Evolutionary conservation across 2,888 invertebrate genomes (phyloP).

Genomic region (Drosophila cognata): DNA sequence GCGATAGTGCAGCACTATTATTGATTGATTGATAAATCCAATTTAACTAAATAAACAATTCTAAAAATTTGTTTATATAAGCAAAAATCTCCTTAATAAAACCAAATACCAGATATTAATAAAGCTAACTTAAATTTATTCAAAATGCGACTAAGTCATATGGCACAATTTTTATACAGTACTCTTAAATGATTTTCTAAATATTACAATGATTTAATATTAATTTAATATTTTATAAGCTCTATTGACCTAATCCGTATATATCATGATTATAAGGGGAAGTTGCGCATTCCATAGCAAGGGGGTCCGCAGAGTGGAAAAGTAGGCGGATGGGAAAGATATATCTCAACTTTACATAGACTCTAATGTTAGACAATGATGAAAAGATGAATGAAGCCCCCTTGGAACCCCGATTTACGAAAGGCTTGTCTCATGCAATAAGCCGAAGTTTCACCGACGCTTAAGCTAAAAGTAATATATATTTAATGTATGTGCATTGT

Average conservation of each 20-base stretch:
- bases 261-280: neutral
- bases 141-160: neutral
- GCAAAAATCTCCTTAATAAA: neutral
- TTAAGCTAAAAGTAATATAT: neutral
- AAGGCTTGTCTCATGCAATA: neutral
- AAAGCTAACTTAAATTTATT: neutral
- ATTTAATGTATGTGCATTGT: neutral
- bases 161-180: neutral
- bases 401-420: neutral
- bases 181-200: neutral
- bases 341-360: neutral
- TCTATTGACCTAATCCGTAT: neutral
- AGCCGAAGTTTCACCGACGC: neutral
- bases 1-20: neutral
- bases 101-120: neutral
- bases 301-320: neutral
- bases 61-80: neutral
- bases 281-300: neutral
- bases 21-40: no score
- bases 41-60: neutral
- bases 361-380: neutral
- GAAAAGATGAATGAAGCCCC: neutral
- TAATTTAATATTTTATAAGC: neutral
- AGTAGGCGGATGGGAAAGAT: neutral
- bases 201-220: neutral